Evolutionary conservation across 2,113 vertebrate genomes (phyloP).

Genomic region (Bothrops jararaca): DNA sequence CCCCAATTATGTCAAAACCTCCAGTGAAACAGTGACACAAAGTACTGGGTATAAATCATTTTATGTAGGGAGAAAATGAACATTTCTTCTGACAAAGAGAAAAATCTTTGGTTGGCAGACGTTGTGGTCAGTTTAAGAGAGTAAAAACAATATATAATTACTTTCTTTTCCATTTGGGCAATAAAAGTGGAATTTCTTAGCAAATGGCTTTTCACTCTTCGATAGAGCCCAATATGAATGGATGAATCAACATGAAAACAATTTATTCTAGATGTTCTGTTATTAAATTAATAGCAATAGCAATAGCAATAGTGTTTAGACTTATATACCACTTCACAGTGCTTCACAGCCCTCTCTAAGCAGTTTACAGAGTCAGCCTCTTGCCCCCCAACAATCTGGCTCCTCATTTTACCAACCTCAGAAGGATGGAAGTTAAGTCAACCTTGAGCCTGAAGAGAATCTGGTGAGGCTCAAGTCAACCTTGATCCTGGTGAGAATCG

Average conservation of each 20-base stretch:
- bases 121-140: constrained; percentile 25
- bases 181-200: constrained; percentile 17
- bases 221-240: background rate
- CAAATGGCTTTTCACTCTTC: constrained; percentile 28
- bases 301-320: background rate
- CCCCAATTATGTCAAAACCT: constrained; percentile 27
- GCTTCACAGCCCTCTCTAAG: too few species aligned
- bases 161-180: constrained; percentile 36
- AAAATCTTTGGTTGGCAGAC: constrained; percentile 10
- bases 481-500: too few species aligned
- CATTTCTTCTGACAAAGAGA: constrained; percentile 36
- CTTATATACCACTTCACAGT: too few species aligned
- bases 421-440: too few species aligned
- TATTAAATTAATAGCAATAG: constrained; percentile 36
- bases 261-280: constrained; percentile 18
- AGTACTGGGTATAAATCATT: background rate
- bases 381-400: too few species aligned
- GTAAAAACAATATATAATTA: constrained; percentile 4
- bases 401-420: too few species aligned
- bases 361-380: too few species aligned
- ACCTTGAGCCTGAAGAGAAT: too few species aligned
- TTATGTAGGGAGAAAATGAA: background rate
- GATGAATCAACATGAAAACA: constrained; percentile 11
- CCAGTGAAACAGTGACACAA: constrained; percentile 20
- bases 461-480: too few species aligned